Evolutionary conservation across 2,113 vertebrate species (phyloP).

Genomic region (Holacanthus passer): DNA sequence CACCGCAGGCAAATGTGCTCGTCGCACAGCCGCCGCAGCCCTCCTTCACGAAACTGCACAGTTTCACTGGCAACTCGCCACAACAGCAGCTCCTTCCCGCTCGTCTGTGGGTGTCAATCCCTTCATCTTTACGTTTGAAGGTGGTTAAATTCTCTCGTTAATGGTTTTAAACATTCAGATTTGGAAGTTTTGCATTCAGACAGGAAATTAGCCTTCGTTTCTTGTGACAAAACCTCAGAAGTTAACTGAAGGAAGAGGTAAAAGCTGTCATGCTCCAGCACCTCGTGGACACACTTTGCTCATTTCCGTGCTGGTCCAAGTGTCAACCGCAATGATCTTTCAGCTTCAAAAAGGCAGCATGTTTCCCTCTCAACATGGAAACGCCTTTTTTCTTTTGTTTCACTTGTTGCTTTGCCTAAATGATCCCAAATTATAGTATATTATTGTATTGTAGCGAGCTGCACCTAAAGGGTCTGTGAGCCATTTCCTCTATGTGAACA

Average conservation of each 20-base stretch:
- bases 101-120: neutral
- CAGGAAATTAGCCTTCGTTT: neutral
- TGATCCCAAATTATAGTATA: neutral
- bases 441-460: neutral
- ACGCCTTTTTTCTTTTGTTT: neutral
- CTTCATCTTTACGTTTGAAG: accelerated
- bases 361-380: neutral
- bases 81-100: neutral
- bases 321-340: constrained; percentile 37
- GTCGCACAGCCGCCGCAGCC: constrained; percentile 48
- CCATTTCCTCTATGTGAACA: constrained; percentile 46
- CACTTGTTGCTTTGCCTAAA: neutral
- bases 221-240: neutral
- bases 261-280: neutral
- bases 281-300: neutral
- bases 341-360: neutral
- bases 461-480: constrained; percentile 34
- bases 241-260: constrained; percentile 10
- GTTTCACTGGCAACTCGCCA: constrained; percentile 2
- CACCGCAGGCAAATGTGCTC: constrained; percentile 55
- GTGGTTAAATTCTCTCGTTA: neutral
- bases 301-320: constrained; percentile 23
- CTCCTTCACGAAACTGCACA: constrained; percentile 8
- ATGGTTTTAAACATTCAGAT: constrained; percentile 4
- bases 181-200: neutral